These are phyloP conservation scores for Polietes domitor DNA, from an alignment of 2,888 invertebrate genomes.

Conservation along the genomic window DNA sequence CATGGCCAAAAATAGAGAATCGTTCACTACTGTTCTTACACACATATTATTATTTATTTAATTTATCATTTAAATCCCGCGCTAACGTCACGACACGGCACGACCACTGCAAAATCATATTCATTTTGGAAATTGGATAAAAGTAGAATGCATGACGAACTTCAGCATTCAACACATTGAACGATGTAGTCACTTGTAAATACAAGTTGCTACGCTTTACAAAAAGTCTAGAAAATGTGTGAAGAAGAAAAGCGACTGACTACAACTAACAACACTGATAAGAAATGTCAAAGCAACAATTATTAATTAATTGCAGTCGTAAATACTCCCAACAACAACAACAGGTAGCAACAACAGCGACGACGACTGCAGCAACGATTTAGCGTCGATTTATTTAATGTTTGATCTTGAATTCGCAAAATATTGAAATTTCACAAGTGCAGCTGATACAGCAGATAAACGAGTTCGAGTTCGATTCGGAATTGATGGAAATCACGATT, in stretches of 20 bases:
- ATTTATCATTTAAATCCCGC: not conserved
- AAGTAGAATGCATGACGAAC: conserved; percentile 5
- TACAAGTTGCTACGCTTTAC: too few relatives aligned
- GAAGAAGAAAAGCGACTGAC: not conserved
- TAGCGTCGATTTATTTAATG: not conserved
- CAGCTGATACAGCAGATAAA: not conserved
- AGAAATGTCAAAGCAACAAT: conserved; percentile 45
- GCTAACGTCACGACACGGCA: not conserved
- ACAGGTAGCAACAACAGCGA: not conserved
- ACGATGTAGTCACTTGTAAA: too few relatives aligned
- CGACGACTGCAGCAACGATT: not conserved
- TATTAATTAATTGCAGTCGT: conserved; percentile 50
- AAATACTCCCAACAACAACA: not conserved
- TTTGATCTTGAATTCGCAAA: conserved; percentile 9
- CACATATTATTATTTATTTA: conserved; percentile 21
- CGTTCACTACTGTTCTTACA: not conserved
- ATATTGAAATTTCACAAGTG: not conserved
- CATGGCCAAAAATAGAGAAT: conserved; percentile 3
- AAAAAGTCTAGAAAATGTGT: too few relatives aligned
- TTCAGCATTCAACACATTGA: not conserved
- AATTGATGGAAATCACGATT: not conserved
- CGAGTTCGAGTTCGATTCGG: not conserved
- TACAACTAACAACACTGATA: conserved; percentile 15
- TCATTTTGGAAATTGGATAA: not conserved
- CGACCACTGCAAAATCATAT: not conserved